These are phyloP conservation scores for Cheirogaleus medius DNA, from an alignment of 2,113 vertebrate genomes.

Conservation along the genomic window DNA sequence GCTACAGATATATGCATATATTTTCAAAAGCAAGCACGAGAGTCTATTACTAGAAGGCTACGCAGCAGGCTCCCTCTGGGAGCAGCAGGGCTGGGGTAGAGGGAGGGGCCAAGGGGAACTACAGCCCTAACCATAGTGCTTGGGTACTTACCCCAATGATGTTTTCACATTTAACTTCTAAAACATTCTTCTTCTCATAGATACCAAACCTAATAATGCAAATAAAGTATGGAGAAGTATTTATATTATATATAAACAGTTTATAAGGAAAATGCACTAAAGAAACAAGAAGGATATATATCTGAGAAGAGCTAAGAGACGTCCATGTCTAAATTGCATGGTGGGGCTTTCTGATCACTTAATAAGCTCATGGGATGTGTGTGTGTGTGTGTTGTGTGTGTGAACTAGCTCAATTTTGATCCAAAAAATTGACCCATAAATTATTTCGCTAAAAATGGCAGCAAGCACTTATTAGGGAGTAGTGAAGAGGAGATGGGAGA, in stretches of 20 bases:
- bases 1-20: background rate
- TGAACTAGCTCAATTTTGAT: background rate
- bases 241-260: background rate
- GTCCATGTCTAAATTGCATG: background rate
- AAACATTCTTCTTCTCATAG: background rate
- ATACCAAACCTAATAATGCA: background rate
- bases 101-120: too few relatives aligned
- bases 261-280: background rate
- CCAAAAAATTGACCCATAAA: background rate
- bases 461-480: background rate
- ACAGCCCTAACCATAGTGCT: background rate
- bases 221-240: background rate
- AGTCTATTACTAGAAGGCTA: background rate
- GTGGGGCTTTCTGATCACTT: background rate
- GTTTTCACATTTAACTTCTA: background rate
- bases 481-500: background rate
- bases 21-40: background rate
- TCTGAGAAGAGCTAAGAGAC: background rate
- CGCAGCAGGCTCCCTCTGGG: background rate
- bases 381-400: background rate
- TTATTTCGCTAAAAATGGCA: slow-evolving; percentile 6
- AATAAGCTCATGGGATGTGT: background rate
- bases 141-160: background rate
- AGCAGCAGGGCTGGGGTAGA: background rate
- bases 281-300: background rate